These are phyloP conservation scores for Conus betulinus DNA, from an alignment of 1,140 invertebrate species.

Conservation along the genomic window DNA sequence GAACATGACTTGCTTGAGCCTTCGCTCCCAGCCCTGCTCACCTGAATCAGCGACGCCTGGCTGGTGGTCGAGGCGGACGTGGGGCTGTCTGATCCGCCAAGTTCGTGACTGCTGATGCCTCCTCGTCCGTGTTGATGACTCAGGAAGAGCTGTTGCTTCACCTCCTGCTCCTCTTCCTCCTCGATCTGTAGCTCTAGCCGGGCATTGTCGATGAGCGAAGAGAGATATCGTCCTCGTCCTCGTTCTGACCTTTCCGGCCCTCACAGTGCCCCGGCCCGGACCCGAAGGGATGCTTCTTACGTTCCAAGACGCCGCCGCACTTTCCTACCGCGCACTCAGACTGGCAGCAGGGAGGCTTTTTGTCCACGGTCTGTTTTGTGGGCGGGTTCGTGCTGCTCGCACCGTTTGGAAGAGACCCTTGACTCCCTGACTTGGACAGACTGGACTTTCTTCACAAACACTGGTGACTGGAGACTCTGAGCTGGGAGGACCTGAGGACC, in stretches of 20 bases:
- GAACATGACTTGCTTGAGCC: no score
- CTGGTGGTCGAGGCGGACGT: background rate
- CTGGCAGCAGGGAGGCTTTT: background rate
- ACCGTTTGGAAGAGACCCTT: background rate
- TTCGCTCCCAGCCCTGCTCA: background rate
- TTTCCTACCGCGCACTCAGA: background rate
- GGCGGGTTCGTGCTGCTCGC: background rate
- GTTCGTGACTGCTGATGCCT: background rate
- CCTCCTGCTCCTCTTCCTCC: slow-evolving; percentile 37
- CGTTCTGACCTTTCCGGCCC: background rate
- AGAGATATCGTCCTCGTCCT: slow-evolving; percentile 33
- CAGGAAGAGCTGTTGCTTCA: slow-evolving; percentile 28
- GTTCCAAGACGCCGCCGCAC: background rate
- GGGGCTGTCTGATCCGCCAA: background rate
- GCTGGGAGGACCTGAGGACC: background rate
- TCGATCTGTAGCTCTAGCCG: slow-evolving; percentile 32
- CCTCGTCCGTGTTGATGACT: background rate
- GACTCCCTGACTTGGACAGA: background rate
- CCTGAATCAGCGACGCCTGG: background rate
- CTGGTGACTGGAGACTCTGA: background rate
- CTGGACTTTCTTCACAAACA: background rate
- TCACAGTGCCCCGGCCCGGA: background rate
- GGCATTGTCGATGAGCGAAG: slow-evolving; percentile 30
- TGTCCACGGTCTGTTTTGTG: background rate
- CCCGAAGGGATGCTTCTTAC: background rate